Base-by-base conservation (phyloP, 2,888 invertebrate species). In the Morpho achilles region DNA sequence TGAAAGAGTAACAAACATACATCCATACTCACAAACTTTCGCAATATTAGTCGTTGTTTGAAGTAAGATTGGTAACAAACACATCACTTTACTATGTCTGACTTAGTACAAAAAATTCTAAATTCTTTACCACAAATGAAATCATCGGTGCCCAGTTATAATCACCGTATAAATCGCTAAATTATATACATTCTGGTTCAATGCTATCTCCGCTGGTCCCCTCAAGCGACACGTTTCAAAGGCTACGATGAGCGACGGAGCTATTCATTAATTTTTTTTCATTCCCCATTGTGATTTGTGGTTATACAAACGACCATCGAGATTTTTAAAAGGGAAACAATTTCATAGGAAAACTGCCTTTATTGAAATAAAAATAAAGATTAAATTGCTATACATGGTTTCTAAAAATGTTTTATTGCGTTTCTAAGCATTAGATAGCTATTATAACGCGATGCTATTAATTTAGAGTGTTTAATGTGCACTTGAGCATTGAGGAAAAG, bases 181-280 rank as follows among this genome's bases (percentile, higher is more conserved):
- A 68, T 67, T 67, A 68, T 65, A 70, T 65, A 67, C 62, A 66
- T 68, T 69, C 62, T 60, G 58, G 62, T 67, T 61, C 67, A 69
- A 69, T 70, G 65, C 64, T 56, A 46, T 61, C 60, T 53, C 56
- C 61, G 64, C 65, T 64, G 58, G 65, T 68, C 62, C 69, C 77
- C 73, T 61, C 67, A 53, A 69, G 74, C 72, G 76, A 76, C 73
- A 75, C 64, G 69, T 69, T 68, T 68, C 66, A 66, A 66, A 64
- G 62, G 59, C 62, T 53, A 50, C 60, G 62, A 66, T 65, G 72
- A 75, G 67, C 71, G 69, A 71, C 72, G 70, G 69, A 74, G 73
- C 76, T 75, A 79, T 78, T 79, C 75, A 79, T 80, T 79, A 74
- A 53, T 56, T 67, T 76, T 76, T 79, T 77, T 67, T 64, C 56